Percentiles rank a stretch among this genome's conserved stretches.
Evolutionary conservation across 2,888 invertebrate genomes (phyloP).

Genomic region (Trachelus iudaicus): DNA sequence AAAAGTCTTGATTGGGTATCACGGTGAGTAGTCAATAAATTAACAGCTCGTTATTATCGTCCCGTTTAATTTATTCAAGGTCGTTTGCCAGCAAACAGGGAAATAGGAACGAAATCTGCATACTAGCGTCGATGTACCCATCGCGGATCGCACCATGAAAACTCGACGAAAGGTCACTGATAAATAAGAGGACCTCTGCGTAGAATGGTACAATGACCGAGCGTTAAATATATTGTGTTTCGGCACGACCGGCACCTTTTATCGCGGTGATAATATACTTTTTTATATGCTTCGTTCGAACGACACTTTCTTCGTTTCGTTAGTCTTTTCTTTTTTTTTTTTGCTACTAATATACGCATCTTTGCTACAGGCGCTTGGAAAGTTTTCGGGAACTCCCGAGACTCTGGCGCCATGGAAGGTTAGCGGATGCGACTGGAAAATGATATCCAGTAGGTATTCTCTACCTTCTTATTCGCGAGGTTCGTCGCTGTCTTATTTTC

Average conservation of each 20-base stretch:
- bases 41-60: background rate
- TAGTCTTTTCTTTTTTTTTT: background rate
- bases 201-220: background rate
- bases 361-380: background rate
- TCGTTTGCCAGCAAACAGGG: background rate
- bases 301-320: background rate
- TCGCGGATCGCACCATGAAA: background rate
- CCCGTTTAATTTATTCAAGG: conserved; percentile 10
- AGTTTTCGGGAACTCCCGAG: background rate
- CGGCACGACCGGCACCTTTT: background rate
- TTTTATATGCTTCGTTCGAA: background rate
- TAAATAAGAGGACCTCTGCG: background rate
- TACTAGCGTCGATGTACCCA: background rate
- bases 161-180: background rate
- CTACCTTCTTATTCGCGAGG: background rate
- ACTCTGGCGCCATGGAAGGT: background rate
- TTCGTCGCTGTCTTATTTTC: background rate
- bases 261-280: background rate
- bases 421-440: background rate
- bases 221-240: background rate
- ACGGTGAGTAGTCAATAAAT: background rate
- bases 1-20: background rate
- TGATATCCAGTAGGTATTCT: background rate
- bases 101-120: conserved; percentile 8
- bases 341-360: background rate